Evolutionary conservation across 2,888 invertebrate genomes (phyloP).

Genomic region (Xanthia togata): DNA sequence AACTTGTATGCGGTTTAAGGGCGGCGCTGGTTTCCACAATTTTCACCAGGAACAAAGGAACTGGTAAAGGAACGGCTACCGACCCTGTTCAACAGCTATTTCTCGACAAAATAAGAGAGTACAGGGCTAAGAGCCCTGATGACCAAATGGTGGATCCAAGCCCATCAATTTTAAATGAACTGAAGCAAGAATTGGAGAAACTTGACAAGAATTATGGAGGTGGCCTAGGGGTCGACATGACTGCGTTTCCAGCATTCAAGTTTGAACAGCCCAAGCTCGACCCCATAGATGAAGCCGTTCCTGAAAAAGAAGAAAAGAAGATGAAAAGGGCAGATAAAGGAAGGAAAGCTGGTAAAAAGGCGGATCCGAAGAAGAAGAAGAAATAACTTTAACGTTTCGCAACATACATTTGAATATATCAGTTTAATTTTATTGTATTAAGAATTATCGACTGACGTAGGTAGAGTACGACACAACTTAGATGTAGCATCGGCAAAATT

Average conservation of each 20-base stretch:
- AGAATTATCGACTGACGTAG: neutral
- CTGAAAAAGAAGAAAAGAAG: neutral
- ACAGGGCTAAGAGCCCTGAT: conserved; percentile 26
- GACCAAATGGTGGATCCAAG: conserved; percentile 32
- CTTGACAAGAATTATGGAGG: conserved; percentile 40
- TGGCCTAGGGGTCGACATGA: conserved; percentile 42
- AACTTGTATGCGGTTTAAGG: neutral
- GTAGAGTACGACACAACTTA: no score
- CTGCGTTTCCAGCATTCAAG: conserved; percentile 37
- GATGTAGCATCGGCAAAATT: no score
- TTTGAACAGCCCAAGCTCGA: conserved; percentile 45
- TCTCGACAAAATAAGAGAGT: conserved; percentile 45
- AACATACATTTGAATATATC: neutral
- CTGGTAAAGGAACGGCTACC: neutral
- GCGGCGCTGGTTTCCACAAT: neutral
- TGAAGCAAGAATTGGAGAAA: conserved; percentile 30
- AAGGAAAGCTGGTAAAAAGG: conserved; percentile 6
- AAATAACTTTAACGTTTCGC: neutral
- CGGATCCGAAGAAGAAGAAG: conserved; percentile 16
- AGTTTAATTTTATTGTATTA: neutral
- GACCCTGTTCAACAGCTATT: conserved; percentile 56
- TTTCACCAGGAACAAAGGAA: conserved; percentile 24
- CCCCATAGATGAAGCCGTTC: conserved; percentile 38
- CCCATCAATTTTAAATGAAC: conserved; percentile 29
- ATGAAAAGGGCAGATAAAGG: neutral